Evolutionary conservation across 2,888 invertebrate species (phyloP), one percentile per base, ranked within the genome.

Genomic region (Eupithecia subumbrata): DNA sequence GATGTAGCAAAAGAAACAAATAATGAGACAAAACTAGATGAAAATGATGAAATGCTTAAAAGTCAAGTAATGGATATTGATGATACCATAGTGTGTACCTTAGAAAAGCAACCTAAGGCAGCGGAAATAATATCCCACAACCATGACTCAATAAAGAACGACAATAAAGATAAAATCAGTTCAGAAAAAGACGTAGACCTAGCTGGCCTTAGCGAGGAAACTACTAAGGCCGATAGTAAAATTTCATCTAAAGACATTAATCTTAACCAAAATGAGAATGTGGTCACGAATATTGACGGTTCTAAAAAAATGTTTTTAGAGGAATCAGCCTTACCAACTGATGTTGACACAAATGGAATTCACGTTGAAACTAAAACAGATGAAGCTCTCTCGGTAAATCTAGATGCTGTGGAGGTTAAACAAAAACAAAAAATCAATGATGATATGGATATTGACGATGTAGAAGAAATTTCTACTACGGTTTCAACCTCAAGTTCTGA

Each of bases 401-500:
- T 14, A 60, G 60, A 22, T 14, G 60, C 12, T 60, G 25, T 25
- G 11, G 25, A 22, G 56, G 22, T 22, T 56, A n/a, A 56, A 56
- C n/a, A 22, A 56, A 22, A 60, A 25, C 60, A 12, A 60, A 60
- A 72, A 72, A 52, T 67, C 34, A 52, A 69, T 63, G 56, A 40
- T 71, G 43, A 70, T 25, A 78, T 78, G 77, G 80, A 81, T 76
- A 25, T 77, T 22, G 78, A 81, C 67, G 77, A 80, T 66, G 40
- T 74, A 67, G 76, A 79, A 70, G 69, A 72, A 64, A 45, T 16
- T 18, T 12, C 66, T 37, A 63, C 63, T 56, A 8, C 22, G 40
- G n/a, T 43, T 60, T 22, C 11, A 25, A n/a, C 12, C 9, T 14
- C 14, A 56, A 37, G 25, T 37, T 18, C 5, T 12, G 34, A 37